These are phyloP conservation scores for Cariama cristata DNA, from an alignment of 2,113 vertebrate species.

Conservation along the genomic window DNA sequence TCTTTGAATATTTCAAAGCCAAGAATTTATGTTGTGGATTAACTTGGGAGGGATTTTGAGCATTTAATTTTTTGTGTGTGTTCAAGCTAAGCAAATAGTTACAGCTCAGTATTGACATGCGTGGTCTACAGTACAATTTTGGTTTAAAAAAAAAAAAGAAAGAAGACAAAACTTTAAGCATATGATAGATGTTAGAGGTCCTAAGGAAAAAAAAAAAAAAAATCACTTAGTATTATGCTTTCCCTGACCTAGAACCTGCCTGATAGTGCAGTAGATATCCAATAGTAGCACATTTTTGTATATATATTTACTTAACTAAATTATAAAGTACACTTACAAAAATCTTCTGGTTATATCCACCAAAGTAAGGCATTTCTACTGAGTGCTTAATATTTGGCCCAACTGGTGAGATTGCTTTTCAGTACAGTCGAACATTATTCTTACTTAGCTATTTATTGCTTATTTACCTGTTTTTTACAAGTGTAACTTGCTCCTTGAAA, in stretches of 20 bases:
- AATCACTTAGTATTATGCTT: background rate
- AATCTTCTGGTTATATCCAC: background rate
- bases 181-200: background rate
- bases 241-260: background rate
- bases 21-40: background rate
- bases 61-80: background rate
- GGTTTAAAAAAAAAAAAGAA: background rate
- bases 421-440: background rate
- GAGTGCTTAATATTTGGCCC: background rate
- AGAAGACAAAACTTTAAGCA: background rate
- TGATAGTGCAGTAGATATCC: background rate
- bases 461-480: background rate
- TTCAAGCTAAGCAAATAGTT: background rate
- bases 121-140: background rate
- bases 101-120: background rate
- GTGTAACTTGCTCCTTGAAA: background rate
- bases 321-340: background rate
- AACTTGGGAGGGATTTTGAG: background rate
- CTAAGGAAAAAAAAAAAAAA: background rate
- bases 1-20: slow-evolving; percentile 5
- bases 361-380: background rate
- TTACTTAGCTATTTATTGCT: background rate
- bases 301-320: background rate
- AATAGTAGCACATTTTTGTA: background rate
- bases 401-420: background rate